Conservation (phyloP, 2,113 vertebrate genomes). For the Neotoma lepida region DNA sequence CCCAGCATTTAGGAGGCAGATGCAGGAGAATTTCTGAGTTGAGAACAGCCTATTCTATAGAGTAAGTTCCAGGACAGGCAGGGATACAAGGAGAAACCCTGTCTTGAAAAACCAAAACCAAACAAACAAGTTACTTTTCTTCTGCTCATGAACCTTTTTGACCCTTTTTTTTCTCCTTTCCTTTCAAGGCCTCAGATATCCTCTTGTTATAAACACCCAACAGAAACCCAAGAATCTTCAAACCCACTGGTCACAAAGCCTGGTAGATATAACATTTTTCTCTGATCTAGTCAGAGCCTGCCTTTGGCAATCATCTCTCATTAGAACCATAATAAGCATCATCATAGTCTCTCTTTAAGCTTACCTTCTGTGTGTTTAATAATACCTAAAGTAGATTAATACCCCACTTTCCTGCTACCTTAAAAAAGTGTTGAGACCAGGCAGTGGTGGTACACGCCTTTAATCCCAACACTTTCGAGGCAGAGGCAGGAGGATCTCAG, state of each 20-base stretch:
- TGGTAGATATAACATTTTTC: neutral
- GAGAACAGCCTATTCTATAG: neutral
- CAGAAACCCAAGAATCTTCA: neutral
- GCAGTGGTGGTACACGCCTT: no score
- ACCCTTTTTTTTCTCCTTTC: neutral
- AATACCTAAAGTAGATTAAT: conserved; percentile 7
- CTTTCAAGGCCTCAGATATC: neutral
- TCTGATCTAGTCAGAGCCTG: neutral
- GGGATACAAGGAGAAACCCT: neutral
- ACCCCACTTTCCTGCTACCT: neutral
- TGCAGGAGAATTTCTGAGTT: neutral
- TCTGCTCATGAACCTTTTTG: neutral
- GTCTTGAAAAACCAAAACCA: neutral
- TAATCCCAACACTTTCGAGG: no score
- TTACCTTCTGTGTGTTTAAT: neutral
- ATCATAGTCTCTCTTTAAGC: neutral
- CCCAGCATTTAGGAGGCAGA: neutral
- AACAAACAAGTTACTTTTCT: neutral
- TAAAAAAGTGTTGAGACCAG: neutral
- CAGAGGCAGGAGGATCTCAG: no score
- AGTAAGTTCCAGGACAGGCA: neutral
- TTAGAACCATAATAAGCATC: neutral
- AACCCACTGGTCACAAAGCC: neutral
- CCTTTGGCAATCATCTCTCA: neutral
- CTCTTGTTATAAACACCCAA: neutral